A percentile compares a stretch with the other conserved stretches of the same genome.
Evolutionary conservation across 1,140 invertebrate species (phyloP).

Genomic region (Gonatopus flavifemur): DNA sequence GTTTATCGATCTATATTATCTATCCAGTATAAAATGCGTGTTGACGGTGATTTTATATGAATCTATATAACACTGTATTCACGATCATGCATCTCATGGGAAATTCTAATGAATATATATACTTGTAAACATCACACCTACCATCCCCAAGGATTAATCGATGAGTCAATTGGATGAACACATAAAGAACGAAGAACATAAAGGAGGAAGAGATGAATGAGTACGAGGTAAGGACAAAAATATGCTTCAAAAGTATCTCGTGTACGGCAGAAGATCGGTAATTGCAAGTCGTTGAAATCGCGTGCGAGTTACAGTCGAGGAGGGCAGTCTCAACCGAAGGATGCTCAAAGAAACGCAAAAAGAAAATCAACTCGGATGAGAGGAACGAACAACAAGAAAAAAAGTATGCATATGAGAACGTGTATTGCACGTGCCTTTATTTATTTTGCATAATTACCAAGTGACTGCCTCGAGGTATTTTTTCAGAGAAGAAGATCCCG

Average conservation of each 20-base stretch:
- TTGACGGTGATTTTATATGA: no score
- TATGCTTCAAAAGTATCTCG: slow-evolving; percentile 14
- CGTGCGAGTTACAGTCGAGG: slow-evolving; percentile 29
- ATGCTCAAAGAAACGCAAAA: no score
- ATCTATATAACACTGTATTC: no score
- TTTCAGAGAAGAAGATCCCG: no score
- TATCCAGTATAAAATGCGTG: no score
- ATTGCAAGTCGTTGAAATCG: slow-evolving; percentile 39
- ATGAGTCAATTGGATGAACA: slow-evolving; percentile 6
- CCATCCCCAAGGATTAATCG: slow-evolving; percentile 12
- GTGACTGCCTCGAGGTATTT: slow-evolving; percentile 20
- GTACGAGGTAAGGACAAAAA: background rate
- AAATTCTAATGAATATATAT: no score
- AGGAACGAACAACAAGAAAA: no score
- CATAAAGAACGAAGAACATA: background rate
- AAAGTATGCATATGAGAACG: slow-evolving; percentile 42
- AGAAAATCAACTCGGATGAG: no score
- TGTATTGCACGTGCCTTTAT: slow-evolving; percentile 43
- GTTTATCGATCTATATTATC: no score
- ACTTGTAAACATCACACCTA: slow-evolving; percentile 1
- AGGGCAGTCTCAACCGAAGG: background rate
- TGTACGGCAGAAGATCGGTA: slow-evolving; percentile 33
- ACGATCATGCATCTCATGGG: no score
- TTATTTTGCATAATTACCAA: slow-evolving; percentile 47
- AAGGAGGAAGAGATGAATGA: slow-evolving; percentile 5